Evolutionary conservation across 2,888 invertebrate genomes (phyloP).

Genomic region (Parnassius orleans): DNA sequence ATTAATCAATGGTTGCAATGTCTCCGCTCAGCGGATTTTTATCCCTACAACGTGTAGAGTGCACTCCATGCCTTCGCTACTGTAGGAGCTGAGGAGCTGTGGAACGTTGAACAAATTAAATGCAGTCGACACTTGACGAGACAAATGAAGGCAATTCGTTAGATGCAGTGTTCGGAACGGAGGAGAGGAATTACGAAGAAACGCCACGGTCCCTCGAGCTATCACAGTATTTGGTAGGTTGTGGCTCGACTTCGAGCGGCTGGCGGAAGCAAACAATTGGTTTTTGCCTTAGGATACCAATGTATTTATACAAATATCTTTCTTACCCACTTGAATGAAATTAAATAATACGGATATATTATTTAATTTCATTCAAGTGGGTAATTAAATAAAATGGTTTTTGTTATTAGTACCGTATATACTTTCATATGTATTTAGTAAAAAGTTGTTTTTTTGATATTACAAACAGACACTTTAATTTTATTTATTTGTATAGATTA

Average conservation of each 20-base stretch:
- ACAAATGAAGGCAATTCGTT: constrained; percentile 35
- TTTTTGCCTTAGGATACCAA: too few relatives aligned
- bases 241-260: constrained; percentile 7
- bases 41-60: neutral
- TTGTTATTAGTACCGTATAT: too few relatives aligned
- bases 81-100: neutral
- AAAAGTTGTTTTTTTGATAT: too few relatives aligned
- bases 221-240: neutral
- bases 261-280: too few relatives aligned
- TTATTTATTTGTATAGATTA: too few relatives aligned
- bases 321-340: too few relatives aligned
- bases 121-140: constrained; percentile 30
- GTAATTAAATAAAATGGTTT: too few relatives aligned
- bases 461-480: too few relatives aligned
- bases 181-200: neutral
- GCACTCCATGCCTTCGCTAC: neutral
- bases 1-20: neutral
- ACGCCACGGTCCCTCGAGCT: neutral
- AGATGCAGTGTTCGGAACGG: constrained; percentile 20
- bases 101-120: constrained; percentile 29
- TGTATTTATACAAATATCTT: too few relatives aligned
- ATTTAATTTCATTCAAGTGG: too few relatives aligned
- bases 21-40: neutral
- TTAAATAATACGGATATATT: too few relatives aligned
- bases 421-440: too few relatives aligned